These are phyloP conservation scores for Micrasema longulum DNA, from an alignment of 1,140 invertebrate species.

Conservation along the genomic window DNA sequence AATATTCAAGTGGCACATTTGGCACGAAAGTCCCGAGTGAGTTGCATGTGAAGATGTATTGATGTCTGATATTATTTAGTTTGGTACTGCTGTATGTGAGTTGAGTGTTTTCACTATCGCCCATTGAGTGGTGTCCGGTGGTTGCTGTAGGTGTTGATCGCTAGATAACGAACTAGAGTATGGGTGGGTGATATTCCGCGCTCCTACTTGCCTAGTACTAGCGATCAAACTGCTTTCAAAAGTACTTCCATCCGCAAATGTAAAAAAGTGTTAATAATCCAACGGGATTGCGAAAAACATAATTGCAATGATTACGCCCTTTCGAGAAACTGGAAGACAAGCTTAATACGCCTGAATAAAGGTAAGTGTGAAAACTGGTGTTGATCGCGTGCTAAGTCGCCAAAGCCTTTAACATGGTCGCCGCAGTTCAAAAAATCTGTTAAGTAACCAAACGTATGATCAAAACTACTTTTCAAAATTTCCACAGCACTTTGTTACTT, in stretches of 20 bases:
- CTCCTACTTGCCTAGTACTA: slow-evolving; percentile 4
- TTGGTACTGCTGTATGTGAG: too few relatives aligned
- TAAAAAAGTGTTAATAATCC: background rate
- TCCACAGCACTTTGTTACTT: too few relatives aligned
- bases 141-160: slow-evolving; percentile 18
- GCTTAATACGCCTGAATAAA: slow-evolving; percentile 17
- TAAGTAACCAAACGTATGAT: background rate
- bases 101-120: slow-evolving; percentile 4
- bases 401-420: slow-evolving; percentile 45
- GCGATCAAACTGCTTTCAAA: slow-evolving; percentile 23
- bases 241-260: background rate
- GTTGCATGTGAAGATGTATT: too few relatives aligned
- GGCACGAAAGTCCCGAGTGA: too few relatives aligned
- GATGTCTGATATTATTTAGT: too few relatives aligned
- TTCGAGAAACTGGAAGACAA: slow-evolving; percentile 18
- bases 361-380: slow-evolving; percentile 27
- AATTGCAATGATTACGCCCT: background rate
- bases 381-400: slow-evolving; percentile 38
- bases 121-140: slow-evolving; percentile 30
- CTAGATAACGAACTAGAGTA: slow-evolving; percentile 20
- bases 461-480: background rate
- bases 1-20: too few relatives aligned
- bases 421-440: slow-evolving; percentile 1
- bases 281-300: background rate
- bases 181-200: slow-evolving; percentile 28